Evolutionary conservation across 1,140 invertebrate species (phyloP).

Genomic region (Drosophila ironensis): DNA sequence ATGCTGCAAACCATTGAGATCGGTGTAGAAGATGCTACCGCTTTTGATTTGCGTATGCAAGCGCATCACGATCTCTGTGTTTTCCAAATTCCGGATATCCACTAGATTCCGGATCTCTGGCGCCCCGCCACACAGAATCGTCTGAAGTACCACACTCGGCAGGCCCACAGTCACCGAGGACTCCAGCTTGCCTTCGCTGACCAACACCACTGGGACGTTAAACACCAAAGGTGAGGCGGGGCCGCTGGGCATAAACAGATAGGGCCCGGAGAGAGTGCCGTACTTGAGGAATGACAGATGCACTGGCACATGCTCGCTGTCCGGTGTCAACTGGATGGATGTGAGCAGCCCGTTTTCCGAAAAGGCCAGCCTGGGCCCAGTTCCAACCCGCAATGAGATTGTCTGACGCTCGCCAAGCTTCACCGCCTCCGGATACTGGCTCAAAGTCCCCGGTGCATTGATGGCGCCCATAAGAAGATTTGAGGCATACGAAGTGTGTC

Average conservation of each 20-base stretch:
- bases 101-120: constrained; percentile 87
- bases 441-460: too few species aligned
- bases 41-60: constrained; percentile 89
- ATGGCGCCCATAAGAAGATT: constrained; percentile 83
- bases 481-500: constrained; percentile 83
- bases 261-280: constrained; percentile 91
- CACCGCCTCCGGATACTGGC: constrained; percentile 73
- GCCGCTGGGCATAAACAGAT: constrained; percentile 96
- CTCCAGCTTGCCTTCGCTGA: constrained; percentile 80
- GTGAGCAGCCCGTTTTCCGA: constrained; percentile 86
- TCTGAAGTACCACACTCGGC: constrained; percentile 87
- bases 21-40: constrained; percentile 89
- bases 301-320: constrained; percentile 83
- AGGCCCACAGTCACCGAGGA: constrained; percentile 88
- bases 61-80: constrained; percentile 95
- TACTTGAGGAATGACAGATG: constrained; percentile 89
- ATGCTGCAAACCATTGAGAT: constrained; percentile 94
- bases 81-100: constrained; percentile 89
- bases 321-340: constrained; percentile 83
- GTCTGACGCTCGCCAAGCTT: constrained; percentile 73
- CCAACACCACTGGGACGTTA: constrained; percentile 72
- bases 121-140: constrained; percentile 87
- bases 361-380: constrained; percentile 85
- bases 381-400: constrained; percentile 65
- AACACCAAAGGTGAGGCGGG: constrained; percentile 60